A percentile compares a stretch with the other conserved stretches of the same genome.
Conservation (phyloP, 2,797 vertebrate genomes). For the Crenichthys baileyi region DNA sequence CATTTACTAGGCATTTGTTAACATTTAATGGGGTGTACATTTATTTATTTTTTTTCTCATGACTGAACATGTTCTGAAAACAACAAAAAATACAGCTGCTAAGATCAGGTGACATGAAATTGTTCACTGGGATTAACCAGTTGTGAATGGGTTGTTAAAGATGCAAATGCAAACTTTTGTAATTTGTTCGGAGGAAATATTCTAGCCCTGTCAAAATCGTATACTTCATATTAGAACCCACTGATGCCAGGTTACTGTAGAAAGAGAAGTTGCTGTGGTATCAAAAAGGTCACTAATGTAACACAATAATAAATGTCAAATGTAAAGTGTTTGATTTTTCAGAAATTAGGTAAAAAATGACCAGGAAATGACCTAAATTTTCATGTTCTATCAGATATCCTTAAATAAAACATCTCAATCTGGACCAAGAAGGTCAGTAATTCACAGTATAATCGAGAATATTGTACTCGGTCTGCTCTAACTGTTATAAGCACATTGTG, state of each 20-base stretch:
- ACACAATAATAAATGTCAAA: conserved; percentile 3
- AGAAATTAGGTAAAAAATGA: neutral
- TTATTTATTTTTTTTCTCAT: too few relatives aligned
- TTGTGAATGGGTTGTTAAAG: neutral
- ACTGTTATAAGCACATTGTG: neutral
- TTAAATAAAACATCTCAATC: neutral
- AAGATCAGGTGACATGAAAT: too few relatives aligned
- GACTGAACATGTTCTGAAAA: too few relatives aligned
- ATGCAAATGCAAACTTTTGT: neutral
- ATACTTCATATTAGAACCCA: neutral
- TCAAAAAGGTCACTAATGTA: neutral
- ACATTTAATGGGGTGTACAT: too few relatives aligned
- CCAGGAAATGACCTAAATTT: neutral
- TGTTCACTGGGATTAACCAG: neutral
- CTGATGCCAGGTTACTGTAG: neutral
- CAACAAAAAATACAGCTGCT: too few relatives aligned
- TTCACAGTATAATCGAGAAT: neutral
- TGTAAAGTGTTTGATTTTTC: neutral
- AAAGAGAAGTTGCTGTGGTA: neutral
- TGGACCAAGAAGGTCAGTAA: neutral
- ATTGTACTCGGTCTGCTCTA: neutral
- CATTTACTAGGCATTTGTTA: too few relatives aligned
- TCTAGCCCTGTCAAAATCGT: neutral
- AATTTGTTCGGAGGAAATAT: neutral
- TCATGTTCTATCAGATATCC: conserved; percentile 1